Percentiles rank a stretch among this genome's conserved stretches.
phyloP scores from a whole-genome alignment of 2,797 vertebrate species.

The Gallinago solitaria region DNA sequence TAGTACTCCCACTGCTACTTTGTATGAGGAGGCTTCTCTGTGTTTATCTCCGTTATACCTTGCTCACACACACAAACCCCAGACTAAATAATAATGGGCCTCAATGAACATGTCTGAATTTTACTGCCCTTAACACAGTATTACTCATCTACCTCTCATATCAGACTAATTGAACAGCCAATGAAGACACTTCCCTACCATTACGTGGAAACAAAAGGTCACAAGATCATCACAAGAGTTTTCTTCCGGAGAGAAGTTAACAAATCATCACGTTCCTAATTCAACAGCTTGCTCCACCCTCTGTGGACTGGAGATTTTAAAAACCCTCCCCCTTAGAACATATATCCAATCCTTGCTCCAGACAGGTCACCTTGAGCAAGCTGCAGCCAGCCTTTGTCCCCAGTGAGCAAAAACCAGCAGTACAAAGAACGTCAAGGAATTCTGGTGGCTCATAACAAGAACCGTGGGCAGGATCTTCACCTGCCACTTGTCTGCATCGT shows the following conservation, averaged over 20 bases:
- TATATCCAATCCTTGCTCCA: background rate
- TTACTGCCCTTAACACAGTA: background rate
- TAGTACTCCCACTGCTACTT: background rate
- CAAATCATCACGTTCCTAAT: background rate
- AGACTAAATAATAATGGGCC: accelerated
- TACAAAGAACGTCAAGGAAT: background rate
- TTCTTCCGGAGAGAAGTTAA: background rate
- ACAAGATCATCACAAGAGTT: background rate
- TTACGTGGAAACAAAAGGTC: background rate
- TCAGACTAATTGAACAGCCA: background rate
- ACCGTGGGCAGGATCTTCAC: accelerated
- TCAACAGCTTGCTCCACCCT: background rate
- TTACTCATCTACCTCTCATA: background rate
- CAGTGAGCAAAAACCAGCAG: background rate
- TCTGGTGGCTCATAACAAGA: background rate
- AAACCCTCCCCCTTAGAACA: background rate
- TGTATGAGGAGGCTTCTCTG: background rate
- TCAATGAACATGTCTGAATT: background rate
- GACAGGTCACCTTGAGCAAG: background rate
- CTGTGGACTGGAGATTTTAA: background rate
- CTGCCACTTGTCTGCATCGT: background rate
- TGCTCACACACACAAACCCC: background rate
- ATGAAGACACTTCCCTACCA: background rate
- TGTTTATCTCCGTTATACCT: background rate
- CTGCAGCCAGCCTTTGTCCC: background rate